Conservation (phyloP, 2,888 invertebrate genomes). For the Ellobium chinense region DNA sequence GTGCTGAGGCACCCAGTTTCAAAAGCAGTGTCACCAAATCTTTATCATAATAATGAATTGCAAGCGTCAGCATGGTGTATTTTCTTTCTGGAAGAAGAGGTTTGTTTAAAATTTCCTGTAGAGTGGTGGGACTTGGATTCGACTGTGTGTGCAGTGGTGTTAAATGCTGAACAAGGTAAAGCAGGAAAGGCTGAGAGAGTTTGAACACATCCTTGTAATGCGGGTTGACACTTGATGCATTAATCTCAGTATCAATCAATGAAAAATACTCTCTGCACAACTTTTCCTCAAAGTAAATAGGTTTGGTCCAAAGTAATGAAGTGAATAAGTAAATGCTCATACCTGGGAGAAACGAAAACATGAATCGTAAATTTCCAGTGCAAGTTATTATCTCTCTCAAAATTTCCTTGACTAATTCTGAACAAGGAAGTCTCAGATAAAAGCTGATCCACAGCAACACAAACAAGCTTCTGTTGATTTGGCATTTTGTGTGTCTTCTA, state of each 20-base stretch:
- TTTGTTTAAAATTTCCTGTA: neutral
- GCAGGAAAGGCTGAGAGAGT: neutral
- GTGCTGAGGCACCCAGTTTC: constrained; percentile 3
- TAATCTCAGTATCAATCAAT: neutral
- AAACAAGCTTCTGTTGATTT: constrained; percentile 4
- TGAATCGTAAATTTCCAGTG: constrained; percentile 22
- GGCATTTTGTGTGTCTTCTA: neutral
- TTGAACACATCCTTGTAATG: constrained; percentile 2
- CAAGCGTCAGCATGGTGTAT: neutral
- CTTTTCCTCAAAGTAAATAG: neutral
- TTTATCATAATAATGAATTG: neutral
- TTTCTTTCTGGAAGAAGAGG: neutral
- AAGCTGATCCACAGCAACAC: neutral
- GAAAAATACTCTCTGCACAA: constrained; percentile 15
- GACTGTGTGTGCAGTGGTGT: neutral
- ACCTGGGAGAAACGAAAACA: constrained; percentile 29
- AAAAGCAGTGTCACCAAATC: neutral
- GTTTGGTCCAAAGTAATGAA: neutral
- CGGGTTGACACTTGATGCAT: neutral
- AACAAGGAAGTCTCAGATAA: neutral
- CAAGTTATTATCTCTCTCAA: constrained; percentile 13
- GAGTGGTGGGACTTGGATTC: neutral
- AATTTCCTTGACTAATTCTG: constrained; percentile 10
- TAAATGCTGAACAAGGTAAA: constrained; percentile 13
- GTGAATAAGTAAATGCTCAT: constrained; percentile 2